Conservation (phyloP, 2,113 vertebrate species). For the Oenanthe oenanthe region DNA sequence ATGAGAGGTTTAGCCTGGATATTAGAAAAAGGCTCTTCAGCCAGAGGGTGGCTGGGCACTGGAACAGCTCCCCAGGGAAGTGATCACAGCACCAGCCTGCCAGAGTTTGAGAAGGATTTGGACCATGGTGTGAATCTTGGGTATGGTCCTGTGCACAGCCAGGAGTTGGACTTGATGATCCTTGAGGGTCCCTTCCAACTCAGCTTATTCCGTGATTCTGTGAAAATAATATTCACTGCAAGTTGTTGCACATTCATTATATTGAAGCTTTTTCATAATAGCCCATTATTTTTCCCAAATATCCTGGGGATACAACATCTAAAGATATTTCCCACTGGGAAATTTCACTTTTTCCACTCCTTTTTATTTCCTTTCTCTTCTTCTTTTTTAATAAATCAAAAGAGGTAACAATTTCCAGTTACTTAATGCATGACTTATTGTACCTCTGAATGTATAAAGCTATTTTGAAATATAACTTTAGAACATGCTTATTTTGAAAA, state of each 20-base stretch:
- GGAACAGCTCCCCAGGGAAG: neutral
- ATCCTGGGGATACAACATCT: neutral
- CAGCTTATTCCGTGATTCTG: neutral
- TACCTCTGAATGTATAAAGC: neutral
- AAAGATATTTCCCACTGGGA: neutral
- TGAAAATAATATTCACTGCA: neutral
- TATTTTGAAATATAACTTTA: conserved; percentile 10
- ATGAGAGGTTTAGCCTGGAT: neutral
- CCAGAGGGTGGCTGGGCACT: neutral
- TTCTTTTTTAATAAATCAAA: neutral
- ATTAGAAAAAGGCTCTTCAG: neutral
- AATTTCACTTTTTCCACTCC: neutral
- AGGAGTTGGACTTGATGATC: neutral
- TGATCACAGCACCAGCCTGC: neutral
- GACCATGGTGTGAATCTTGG: neutral
- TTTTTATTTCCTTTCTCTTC: neutral
- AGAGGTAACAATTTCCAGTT: neutral
- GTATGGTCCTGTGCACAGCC: neutral
- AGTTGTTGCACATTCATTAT: neutral
- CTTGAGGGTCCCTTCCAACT: neutral
- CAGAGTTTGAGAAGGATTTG: neutral
- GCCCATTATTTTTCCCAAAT: neutral
- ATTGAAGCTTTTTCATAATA: neutral
- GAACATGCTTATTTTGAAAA: conserved; percentile 9
- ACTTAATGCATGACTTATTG: neutral